Evolutionary conservation across 1,140 invertebrate genomes (phyloP), one percentile per base, ranked within the genome.

Genomic region (Leptoteleia sp.): DNA sequence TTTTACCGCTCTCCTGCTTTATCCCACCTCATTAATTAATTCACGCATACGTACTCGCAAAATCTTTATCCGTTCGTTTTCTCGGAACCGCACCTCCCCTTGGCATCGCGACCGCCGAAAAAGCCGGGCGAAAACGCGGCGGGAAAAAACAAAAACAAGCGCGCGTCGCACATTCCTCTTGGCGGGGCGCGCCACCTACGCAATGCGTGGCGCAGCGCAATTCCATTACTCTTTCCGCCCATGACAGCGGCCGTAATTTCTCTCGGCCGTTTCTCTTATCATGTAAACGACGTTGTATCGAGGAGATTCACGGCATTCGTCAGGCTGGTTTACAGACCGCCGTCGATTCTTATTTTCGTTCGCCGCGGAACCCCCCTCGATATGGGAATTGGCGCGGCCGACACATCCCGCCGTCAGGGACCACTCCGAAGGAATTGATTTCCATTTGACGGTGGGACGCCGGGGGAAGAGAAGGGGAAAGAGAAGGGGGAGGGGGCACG

Each of bases 401-500:
- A 79, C 76, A 73, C 62, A 79, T 79, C 61, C 76, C 76, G 70
- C 76, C 76, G 70, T 68, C 55, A 64, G 64, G 57, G 76, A 75
- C 76, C 76, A 79, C 68, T 79, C 76, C 47, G 70, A 16, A 70
- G 62, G 70, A 79, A 79, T 79, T 79, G 76, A 79, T 79, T 79
- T 79, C 68, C 55, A 68, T 79, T 48, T 16, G 35, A n/a, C n/a
- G n/a, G n/a, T n/a, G n/a, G n/a, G n/a, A n/a, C n/a, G n/a, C n/a
- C n/a, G n/a, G n/a, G n/a, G n/a, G n/a, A n/a, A n/a, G n/a, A n/a
- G n/a, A n/a, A n/a, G n/a, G n/a, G n/a, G n/a, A n/a, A n/a, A n/a
- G n/a, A n/a, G n/a, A 19, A 38, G 54, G 67, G 35, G 37, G 37
- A 43, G 54, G 67, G 35, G 42, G 37, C 54, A 22, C 45, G 37